Evolutionary conservation across 2,797 vertebrate genomes (phyloP), one percentile per base, ranked within the genome.

Genomic region (Oceanodroma leucorhoa): DNA sequence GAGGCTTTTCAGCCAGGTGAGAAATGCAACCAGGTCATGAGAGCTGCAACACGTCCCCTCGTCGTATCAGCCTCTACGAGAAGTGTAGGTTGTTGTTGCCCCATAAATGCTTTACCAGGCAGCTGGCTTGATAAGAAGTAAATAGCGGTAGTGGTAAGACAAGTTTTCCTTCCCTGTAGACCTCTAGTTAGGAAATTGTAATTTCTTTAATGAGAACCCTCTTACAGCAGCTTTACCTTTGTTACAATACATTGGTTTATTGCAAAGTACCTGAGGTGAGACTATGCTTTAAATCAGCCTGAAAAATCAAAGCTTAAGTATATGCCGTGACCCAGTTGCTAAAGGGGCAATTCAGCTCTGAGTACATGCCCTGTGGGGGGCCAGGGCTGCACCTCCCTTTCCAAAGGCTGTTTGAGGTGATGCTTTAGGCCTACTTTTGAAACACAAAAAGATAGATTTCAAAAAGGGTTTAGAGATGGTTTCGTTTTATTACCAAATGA

Each of bases 241-340:
- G 13, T 57, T 53, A 54, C 11, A 54, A 27, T 58, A 22, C 7
- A 11, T 43, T 40, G 26, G 17, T 76, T 80, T 79, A 60, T 5
- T 61, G 34, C 54, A 70, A 60, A 5, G 11, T 34, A 32, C 40
- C 51, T 75, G 13, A 70, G 34, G 32, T 60, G 36, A 83, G n/a
- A 19, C 32, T 69, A 9, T 78, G 50, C 23, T 87, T 87, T 83
- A 67, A 90, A 73, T 60, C n/a, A 65, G 40, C 48, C 34, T 64
- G 38, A 72, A 62, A 82, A 91, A 46, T 77, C 43, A 34, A 51
- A 41, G n/a, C 24, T 9, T 66, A 54, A n/a, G 23, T 62, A 26
- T 51, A 46, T 0, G 3, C 17, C 1, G 2, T 38, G 40, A 55
- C 29, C 5, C 14, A 10, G 1, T 13, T 36, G 30, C 76, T 67